These are phyloP conservation scores for Ennomos quercinarius DNA, from an alignment of 2,888 invertebrate genomes.

Conservation along the genomic window DNA sequence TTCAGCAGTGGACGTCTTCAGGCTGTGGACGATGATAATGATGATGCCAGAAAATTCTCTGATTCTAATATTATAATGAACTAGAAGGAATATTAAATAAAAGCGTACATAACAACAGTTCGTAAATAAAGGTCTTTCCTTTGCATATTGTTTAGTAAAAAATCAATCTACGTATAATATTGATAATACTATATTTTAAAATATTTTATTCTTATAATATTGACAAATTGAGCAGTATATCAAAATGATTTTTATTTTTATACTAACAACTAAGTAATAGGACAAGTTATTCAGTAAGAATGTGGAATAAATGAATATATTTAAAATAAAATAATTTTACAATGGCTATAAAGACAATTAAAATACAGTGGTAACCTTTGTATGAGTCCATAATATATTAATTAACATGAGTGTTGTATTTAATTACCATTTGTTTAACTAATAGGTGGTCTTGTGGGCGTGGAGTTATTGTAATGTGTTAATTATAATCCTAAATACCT, in stretches of 20 bases:
- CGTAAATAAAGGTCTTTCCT: no score
- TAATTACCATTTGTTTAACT: conserved; percentile 64
- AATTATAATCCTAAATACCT: conserved; percentile 38
- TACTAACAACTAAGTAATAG: conserved; percentile 20
- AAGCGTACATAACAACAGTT: no score
- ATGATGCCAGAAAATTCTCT: no score
- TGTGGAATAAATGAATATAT: conserved; percentile 29
- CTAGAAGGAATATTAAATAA: no score
- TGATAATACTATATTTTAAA: no score
- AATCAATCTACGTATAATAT: no score
- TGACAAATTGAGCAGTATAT: conserved; percentile 5
- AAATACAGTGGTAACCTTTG: conserved; percentile 47
- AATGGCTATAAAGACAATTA: conserved; percentile 44
- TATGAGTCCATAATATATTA: conserved; percentile 56
- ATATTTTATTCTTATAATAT: neutral
- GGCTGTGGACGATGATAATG: no score
- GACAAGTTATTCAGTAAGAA: conserved; percentile 22
- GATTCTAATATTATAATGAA: no score
- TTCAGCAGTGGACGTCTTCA: no score
- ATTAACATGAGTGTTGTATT: conserved; percentile 62
- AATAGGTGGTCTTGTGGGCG: conserved; percentile 60
- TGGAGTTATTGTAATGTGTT: conserved; percentile 50
- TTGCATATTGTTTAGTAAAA: no score
- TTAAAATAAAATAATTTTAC: conserved; percentile 28
- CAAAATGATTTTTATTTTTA: conserved; percentile 9